A percentile compares a stretch with the other conserved stretches of the same genome.
These are phyloP conservation scores for Apoderus coryli DNA, from an alignment of 2,888 invertebrate genomes.

Conservation along the genomic window DNA sequence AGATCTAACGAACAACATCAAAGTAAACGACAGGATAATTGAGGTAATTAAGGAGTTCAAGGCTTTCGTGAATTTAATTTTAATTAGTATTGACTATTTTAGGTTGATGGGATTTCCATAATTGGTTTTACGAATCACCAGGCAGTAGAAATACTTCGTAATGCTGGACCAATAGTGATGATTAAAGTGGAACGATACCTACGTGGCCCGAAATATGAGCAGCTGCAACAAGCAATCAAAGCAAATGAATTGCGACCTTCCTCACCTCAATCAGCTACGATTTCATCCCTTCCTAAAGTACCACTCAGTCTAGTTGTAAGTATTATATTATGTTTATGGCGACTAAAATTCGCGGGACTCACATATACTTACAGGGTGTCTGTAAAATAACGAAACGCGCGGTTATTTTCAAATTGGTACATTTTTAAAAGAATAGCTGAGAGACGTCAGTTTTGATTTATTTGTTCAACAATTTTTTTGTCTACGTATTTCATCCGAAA, in stretches of 20 bases:
- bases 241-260: constrained; percentile 53
- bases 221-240: constrained; percentile 60
- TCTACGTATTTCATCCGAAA: too few relatives aligned
- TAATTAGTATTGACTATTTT: too few relatives aligned
- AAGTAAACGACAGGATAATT: constrained; percentile 92
- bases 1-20: constrained; percentile 78
- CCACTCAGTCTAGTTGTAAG: constrained; percentile 56
- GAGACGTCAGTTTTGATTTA: too few relatives aligned
- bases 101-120: constrained; percentile 76
- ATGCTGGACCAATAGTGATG: constrained; percentile 60
- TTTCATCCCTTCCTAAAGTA: constrained; percentile 59
- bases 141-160: constrained; percentile 76
- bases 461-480: too few relatives aligned
- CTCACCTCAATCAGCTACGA: constrained; percentile 51
- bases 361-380: too few relatives aligned
- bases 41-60: constrained; percentile 38
- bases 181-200: constrained; percentile 64
- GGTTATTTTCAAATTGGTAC: too few relatives aligned
- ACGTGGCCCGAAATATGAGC: constrained; percentile 77
- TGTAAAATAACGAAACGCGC: too few relatives aligned
- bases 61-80: too few relatives aligned
- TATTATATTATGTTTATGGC: too few relatives aligned
- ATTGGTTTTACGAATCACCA: constrained; percentile 89
- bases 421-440: too few relatives aligned
- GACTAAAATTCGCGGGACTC: too few relatives aligned